Evolutionary conservation across 2,888 invertebrate species (phyloP), one percentile per base, ranked within the genome.

Genomic region (Sthenelais limicola): DNA sequence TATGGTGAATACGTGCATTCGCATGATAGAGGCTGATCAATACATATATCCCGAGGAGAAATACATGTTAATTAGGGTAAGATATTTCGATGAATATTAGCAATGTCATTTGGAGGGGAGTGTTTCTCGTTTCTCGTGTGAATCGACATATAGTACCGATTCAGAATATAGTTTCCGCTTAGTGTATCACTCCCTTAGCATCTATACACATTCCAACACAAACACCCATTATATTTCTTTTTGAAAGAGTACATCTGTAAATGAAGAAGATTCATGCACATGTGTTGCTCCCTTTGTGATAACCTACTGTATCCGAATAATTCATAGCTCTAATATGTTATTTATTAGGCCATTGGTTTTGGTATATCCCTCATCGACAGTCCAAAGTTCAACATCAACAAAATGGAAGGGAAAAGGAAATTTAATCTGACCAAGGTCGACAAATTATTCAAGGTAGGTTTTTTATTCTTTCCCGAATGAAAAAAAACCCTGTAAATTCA

Each of bases 11-110:
- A 95, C 97, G 69, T 97, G 96, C 86, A 95, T 97, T 7, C 94
- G 95, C 80, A 97, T 97, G 96, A 97, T 93, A 86, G 98, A 98
- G 85, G 94, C 94, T 0, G 94, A 94, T 87, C 94, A 96, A 94
- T 98, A 97, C 86, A 90, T 98, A 73, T 94, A 95, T 0, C 97
- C 98, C 0, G 93, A 93, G 38, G 98, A 98, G 86, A 97, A 97
- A 84, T 98, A 98, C 84, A 96, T 97, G 96, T 91, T 97, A 1
- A 97, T 98, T 0, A 98, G 98, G 91, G 93, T 97, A 70, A 35
- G 56, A 32, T 9, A 51, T 51, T 9, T 7, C 7, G 15, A 51
- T 12, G 43, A 9, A 43, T 18, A 43, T 12, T 43, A 9, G 15
- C 43, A 43, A 12, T 43, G 12, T 43, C 43, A 12, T 9, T 43